Base-by-base conservation (phyloP, 2,888 invertebrate species). In the Operophtera brumata region DNA sequence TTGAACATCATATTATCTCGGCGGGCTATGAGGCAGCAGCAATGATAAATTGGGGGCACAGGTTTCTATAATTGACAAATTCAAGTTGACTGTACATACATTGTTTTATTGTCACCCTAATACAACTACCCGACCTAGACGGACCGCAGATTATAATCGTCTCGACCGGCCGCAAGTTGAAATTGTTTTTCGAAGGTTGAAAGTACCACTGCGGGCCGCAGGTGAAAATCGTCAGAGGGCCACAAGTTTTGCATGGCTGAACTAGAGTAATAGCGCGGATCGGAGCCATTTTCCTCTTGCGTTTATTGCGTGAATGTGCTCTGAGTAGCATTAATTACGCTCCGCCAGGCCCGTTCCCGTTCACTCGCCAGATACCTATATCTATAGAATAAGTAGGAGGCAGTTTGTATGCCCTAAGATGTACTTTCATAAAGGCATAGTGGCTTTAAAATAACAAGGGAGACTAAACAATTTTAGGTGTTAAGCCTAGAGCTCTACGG, bases 241-340 rank as follows among this genome's bases (percentile, higher is more conserved):
- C 50, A 13, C 36, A 32, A 28, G 36, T 55, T 51, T 43, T 12
- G 34, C 34, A 56, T 14, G 32, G 47, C 50, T 56, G 55, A 39
- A 34, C 61, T 61, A 65, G 62, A 71, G 71, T 70, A 71, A 66
- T 70, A 66, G 70, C 65, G 65, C 63, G 65, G 71, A 69, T 72
- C 67, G 66, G 65, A 60, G 66, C 69, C 68, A 76, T 74, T 75
- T 77, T 74, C 71, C 74, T 70, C 64, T 67, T 66, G 59, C 75
- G 69, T 71, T 71, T 73, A 75, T 73, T 74, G 69, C 71, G 65
- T 66, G 57, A 64, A 62, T 66, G 62, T 61, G 58, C 61, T 65
- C 65, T 57, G 63, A 66, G 67, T 60, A 66, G 71, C 67, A 76
- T 77, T 78, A 78, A 78, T 77, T 78, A 77, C 73, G 66, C 67